Base-by-base conservation (phyloP, 2,113 vertebrate genomes). In the Raja brachyura region DNA sequence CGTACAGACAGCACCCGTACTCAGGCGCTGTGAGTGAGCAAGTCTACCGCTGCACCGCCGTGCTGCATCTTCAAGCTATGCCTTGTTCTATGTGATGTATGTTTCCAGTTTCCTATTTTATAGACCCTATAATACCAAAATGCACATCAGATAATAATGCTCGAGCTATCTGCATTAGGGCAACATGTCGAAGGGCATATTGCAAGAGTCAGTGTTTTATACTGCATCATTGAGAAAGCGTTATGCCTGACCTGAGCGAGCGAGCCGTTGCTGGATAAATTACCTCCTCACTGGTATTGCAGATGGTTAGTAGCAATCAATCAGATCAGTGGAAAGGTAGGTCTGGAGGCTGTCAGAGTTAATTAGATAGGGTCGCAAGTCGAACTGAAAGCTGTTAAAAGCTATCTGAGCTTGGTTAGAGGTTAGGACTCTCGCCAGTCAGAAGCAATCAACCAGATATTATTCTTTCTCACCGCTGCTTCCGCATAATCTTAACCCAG, bases 371-470 rank as follows among this genome's bases (percentile, higher is more conserved):
- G 83, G 59, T 31, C 63, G 83, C 16, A 66, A n/a, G 83, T n/a
- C 63, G 83, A 88, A 88, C 59, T 63, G 83, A 63, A 88, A 61
- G 59, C 83, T 66, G 83, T 88, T 88, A 18, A 14, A 88, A 88
- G 59, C 83, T 63, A 88, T 88, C 59, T 88, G 59, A 63, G 70
- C 70, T 63, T 88, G 83, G 83, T 66, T 88, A 66, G 83, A 88
- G 83, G 59, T 31, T 33, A 33, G 14, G 59, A 31, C 22, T 88
- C 56, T 31, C 63, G 59, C 28, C n/a, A 88, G 83, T 88, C 83
- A 88, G 59, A 88, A 88, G 59, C 83, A 88, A 88, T 88, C 83
- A 88, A 61, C 28, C 28, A 88, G 59, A 63, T 25, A 88, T 88
- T 88, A 61, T 56, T 63, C 83, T n/a, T 9, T 63, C 83, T n/a